Conservation (phyloP, 2,888 invertebrate species). For the Nemotelus nigrinus region DNA sequence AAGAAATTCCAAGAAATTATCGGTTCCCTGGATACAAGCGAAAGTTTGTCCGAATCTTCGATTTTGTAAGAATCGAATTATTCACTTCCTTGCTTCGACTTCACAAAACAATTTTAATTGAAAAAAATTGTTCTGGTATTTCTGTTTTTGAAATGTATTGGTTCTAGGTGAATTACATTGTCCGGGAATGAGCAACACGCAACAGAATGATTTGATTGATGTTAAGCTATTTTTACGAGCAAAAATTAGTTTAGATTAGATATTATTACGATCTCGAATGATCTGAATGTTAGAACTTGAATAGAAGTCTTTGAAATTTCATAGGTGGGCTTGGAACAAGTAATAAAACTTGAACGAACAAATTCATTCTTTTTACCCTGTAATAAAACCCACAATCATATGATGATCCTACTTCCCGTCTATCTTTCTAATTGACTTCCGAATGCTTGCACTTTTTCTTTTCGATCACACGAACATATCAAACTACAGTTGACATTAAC, state of each 20-base stretch:
- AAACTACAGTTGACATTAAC: slow-evolving; percentile 29
- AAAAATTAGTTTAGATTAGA: too few species aligned
- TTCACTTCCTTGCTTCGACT: slow-evolving; percentile 29
- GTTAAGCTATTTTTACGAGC: too few species aligned
- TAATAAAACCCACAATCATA: too few species aligned
- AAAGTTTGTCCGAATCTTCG: slow-evolving; percentile 12
- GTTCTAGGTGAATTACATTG: too few species aligned
- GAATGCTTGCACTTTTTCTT: not conserved
- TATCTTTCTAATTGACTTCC: slow-evolving; percentile 17
- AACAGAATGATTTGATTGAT: too few species aligned
- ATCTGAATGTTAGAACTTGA: too few species aligned
- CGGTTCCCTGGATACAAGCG: slow-evolving; percentile 15
- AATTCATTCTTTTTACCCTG: too few species aligned
- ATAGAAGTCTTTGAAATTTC: too few species aligned
- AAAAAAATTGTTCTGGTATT: slow-evolving; percentile 21
- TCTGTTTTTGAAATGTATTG: not conserved
- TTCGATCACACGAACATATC: not conserved
- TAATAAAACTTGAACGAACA: too few species aligned
- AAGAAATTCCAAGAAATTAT: slow-evolving; percentile 44
- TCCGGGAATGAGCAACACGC: too few species aligned
- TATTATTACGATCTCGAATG: too few species aligned
- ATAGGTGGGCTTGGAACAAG: too few species aligned
- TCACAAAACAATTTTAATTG: slow-evolving; percentile 40
- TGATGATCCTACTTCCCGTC: not conserved
- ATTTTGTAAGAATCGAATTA: slow-evolving; percentile 27